Base-by-base conservation (phyloP, 2,888 invertebrate species). In the Ypsolopha sequella region DNA sequence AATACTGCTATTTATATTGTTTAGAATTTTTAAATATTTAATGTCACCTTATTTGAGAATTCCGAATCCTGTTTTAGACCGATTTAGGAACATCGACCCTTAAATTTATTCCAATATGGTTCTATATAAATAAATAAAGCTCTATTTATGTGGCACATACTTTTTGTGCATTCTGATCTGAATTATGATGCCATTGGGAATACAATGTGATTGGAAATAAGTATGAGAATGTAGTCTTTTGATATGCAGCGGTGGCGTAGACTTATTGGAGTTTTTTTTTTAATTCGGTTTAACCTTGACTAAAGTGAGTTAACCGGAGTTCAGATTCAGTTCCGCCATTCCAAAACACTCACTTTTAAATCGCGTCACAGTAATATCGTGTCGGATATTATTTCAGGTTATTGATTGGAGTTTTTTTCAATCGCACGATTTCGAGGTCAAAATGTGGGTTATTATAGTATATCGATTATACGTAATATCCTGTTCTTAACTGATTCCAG, bases 281-380 rank as follows among this genome's bases (percentile, higher is more conserved):
- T 3, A 3, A 24, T 24, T 24, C 24, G 2, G 24, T 24, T 24
- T 24, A 51, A 65, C 77, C 78, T 79, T 77, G 75, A 54, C 55
- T 55, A 56, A 53, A 49, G 56, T 57, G 54, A 56, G 58, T 24
- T 24, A 60, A 64, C 56, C 61, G 55, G 55, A 58, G 57, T 63
- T 62, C 62, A 64, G 59, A 65, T 62, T 70, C 61, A 70, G 75
- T 78, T 80, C 79, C 75, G 80, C 80, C 76, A 78, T 82, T 84
- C 77, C 78, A 79, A 58, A 62, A 49, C 68, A 64, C 60, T 69
- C 13, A 48, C 13, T 36, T 8, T 34, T 38, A 7, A 10, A 38
- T 43, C n/a, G 43, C 46, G 56, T 54, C 56, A 47, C 45, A 38
- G 36, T 45, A 33, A 36, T 36, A 11, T 24, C 24, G 24, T 24